Base-by-base conservation (phyloP, 2,888 invertebrate species). In the Anodontia alba region DNA sequence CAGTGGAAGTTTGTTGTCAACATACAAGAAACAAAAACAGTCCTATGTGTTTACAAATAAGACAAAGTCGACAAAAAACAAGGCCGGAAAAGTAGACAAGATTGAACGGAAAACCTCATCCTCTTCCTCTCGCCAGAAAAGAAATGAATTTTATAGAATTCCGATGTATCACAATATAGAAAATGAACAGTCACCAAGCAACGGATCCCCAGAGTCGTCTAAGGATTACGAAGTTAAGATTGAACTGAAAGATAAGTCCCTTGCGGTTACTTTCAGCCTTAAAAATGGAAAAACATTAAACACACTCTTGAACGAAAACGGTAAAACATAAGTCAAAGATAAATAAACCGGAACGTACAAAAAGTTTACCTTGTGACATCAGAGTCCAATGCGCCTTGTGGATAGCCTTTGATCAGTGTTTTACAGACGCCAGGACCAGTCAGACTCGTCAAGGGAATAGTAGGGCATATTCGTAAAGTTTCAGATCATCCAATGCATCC, bases 31-130 rank as follows among this genome's bases (percentile, higher is more conserved):
- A 62, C 62, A 33, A 26, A 62, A 62, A 33, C 62, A 62, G 15
- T 62, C 62, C n/a, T 62, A 62, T 26, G 62, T 62, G 26, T 62
- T 62, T n/a, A 62, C 26, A 62, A 62, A 62, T 29, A 62, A 33
- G 33, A 62, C 62, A 33, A 29, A 33, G 26, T 29, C 62, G n/a
- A 33, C 23, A 2, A 29, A 29, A 62, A 5, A 29, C 2, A 33
- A 62, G 20, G 10, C 12, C 2, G 62, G 3, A 3, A 62, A 62
- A 62, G 10, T 26, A 2, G 62, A 62, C 3, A 29, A 62, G 26
- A 5, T 33, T 33, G 62, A 33, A 29, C 12, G 33, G 26, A 62
- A 33, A 33, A 3, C 29, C 15, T 33, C 62, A 17, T n/a, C 20
- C 31, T 62, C 62, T 5, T n/a, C 20, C 10, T 62, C 62, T 12